Base-by-base conservation (phyloP, 1,140 invertebrate genomes). In the Elymnias hypermnestra region DNA sequence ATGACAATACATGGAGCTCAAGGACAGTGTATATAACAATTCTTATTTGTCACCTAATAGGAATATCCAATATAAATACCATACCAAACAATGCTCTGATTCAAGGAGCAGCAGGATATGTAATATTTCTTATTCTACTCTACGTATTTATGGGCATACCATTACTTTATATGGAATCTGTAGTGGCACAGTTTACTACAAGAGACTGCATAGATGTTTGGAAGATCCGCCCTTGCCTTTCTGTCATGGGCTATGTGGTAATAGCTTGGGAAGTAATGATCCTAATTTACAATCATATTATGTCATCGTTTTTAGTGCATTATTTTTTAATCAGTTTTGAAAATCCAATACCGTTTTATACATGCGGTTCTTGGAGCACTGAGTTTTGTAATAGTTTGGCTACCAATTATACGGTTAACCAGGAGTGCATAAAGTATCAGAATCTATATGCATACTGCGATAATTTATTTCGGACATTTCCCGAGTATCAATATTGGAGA, bases 81-180 rank as follows among this genome's bases (percentile, higher is more conserved):
- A 49, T 75, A 39, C 70, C 73, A 0, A 43, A 49, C 12, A 39
- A 39, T n/a, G 66, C 70, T 1, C 37, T 72, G 3, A 15, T 22
- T 1, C 23, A 55, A 31, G 79, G 79, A 5, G 50, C 69, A 2
- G 19, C 46, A 1, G 79, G 72, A 0, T 57, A 60, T 22, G 42
- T 63, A 0, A 23, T 76, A 18, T 38, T 51, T 7, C 53, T 63
- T 23, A 29, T 56, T 4, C 0, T 63, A 3, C 31, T 52, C 9
- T 69, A 57, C 37, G 37, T 79, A 18, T 19, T 75, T 3, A 15
- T 81, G 41, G 90, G 90, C 8, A 87, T 91, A 26, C 90, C 90
- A 1, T 46, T 91, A 8, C 57, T 90, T 0, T 91, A 91, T 56
- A 90, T 91, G 90, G 90, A 91, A 58, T 72, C 89, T 14, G 87